Evolutionary conservation across 2,888 invertebrate species (phyloP), one percentile per base, ranked within the genome.

Genomic region (Hypercompe scribonia): DNA sequence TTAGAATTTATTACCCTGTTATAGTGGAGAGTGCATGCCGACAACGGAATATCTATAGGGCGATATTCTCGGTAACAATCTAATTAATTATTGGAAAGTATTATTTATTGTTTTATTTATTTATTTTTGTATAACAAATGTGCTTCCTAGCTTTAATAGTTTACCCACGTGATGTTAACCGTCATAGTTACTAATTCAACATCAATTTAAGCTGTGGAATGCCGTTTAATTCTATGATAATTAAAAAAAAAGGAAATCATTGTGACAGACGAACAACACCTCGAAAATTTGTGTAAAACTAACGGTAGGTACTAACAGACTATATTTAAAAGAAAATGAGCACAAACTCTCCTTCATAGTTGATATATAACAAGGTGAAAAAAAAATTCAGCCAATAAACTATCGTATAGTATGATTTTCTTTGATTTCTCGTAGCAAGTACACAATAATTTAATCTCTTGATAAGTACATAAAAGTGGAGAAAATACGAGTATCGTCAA

Each of bases 1-100:
- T 92, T 90, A 87, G 88, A 91, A 94, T 94, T 94, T 94, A 93
- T 93, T 89, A 88, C 90, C 81, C 88, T 88, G 90, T 91, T 92
- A 92, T 87, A 89, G 90, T 90, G 90, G 91, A 86, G 91, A 92
- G 92, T 93, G 93, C 93, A 93, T 90, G 90, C 84, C 81, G 79
- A 84, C 87, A 88, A 86, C 84, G 81, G 80, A 84, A 87, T 88
- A 86, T 85, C 87, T 85, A 78, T 63, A 68, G 71, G 66, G 78
- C 58, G 74, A 68, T 71, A 83, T 80, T 91, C 89, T 68, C 81
- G 86, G 84, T 75, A 88, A 81, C 77, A 87, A 73, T 68, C 13
- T 4, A 58, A 63, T 76, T 74, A 73, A 81, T 76, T 67, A 46
- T 5, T 28, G 31, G 67, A 36, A 36, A 68, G 39, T 54, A 28